phyloP scores from a whole-genome alignment of 1,140 invertebrate species.

The Dreissena polymorpha region DNA sequence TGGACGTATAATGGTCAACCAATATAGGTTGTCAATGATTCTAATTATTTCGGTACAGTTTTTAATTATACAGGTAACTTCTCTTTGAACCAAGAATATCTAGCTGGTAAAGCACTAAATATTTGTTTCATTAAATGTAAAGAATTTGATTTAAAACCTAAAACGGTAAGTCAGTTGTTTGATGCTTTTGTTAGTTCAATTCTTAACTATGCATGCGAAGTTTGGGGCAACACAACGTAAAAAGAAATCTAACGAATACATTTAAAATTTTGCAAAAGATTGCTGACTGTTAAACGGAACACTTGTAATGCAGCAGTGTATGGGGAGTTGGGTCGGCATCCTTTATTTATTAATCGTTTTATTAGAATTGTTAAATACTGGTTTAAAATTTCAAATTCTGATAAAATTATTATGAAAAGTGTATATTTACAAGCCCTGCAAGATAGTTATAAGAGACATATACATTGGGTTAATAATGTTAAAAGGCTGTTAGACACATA shows the following conservation, averaged over 20 bases:
- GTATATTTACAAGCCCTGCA: constrained; percentile 1
- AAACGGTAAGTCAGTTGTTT: neutral
- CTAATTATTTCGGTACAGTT: too few species aligned
- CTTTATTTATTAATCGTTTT: constrained; percentile 14
- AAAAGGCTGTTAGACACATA: neutral
- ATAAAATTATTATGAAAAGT: constrained; percentile 9
- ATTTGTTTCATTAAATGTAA: neutral
- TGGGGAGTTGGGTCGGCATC: constrained; percentile 20
- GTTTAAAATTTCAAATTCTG: neutral
- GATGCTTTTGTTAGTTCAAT: constrained; percentile 25
- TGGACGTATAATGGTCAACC: too few species aligned
- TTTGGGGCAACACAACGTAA: constrained; percentile 16
- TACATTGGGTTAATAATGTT: constrained; percentile 21
- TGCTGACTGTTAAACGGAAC: constrained; percentile 9
- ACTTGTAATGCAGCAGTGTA: constrained; percentile 21
- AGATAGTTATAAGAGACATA: neutral
- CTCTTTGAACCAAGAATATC: too few species aligned
- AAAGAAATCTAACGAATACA: constrained; percentile 32
- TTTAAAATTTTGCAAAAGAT: constrained; percentile 26
- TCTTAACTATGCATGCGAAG: constrained; percentile 10
- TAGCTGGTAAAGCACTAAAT: too few species aligned
- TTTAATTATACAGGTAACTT: too few species aligned
- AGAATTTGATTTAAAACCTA: constrained; percentile 4
- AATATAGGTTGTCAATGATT: too few species aligned
- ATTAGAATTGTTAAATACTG: constrained; percentile 16